Evolutionary conservation across 2,888 invertebrate species (phyloP).

Genomic region (Nyleta sp.): DNA sequence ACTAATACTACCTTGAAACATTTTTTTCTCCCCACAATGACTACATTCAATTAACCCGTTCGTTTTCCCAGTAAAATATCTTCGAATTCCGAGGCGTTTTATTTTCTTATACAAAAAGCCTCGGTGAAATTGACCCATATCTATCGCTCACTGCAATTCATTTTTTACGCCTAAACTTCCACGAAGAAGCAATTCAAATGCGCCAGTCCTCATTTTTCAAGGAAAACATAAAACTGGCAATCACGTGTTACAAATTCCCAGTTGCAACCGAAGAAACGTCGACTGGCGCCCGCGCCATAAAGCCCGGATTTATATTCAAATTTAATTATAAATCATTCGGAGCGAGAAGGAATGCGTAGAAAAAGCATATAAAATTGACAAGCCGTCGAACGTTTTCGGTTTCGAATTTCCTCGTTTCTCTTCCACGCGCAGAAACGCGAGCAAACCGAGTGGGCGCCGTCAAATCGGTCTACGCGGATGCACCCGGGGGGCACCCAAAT

Average conservation of each 20-base stretch:
- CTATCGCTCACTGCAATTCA: too few relatives aligned
- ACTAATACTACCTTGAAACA: too few relatives aligned
- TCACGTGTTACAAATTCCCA: background rate
- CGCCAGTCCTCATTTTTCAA: too few relatives aligned
- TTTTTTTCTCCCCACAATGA: too few relatives aligned
- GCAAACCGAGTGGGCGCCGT: constrained; percentile 17
- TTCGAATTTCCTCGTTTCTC: constrained; percentile 40
- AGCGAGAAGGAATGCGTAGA: constrained; percentile 6
- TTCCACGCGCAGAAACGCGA: constrained; percentile 9
- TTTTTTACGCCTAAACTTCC: too few relatives aligned
- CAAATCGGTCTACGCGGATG: constrained; percentile 33
- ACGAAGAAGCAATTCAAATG: too few relatives aligned
- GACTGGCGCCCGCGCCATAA: background rate
- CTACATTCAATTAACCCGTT: too few relatives aligned
- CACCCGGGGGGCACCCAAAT: constrained; percentile 55
- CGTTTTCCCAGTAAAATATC: too few relatives aligned
- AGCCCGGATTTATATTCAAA: constrained; percentile 16
- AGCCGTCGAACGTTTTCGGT: constrained; percentile 13
- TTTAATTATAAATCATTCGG: constrained; percentile 23
- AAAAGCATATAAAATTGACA: constrained; percentile 26
- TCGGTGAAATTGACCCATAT: too few relatives aligned
- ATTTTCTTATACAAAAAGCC: too few relatives aligned
- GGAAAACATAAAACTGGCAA: constrained; percentile 2
- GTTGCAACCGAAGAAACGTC: background rate
- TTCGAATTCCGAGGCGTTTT: too few relatives aligned